Percentiles rank a stretch among this genome's conserved stretches.
Conservation (phyloP, 1,140 invertebrate species). For the Oedothorax gibbosus region DNA sequence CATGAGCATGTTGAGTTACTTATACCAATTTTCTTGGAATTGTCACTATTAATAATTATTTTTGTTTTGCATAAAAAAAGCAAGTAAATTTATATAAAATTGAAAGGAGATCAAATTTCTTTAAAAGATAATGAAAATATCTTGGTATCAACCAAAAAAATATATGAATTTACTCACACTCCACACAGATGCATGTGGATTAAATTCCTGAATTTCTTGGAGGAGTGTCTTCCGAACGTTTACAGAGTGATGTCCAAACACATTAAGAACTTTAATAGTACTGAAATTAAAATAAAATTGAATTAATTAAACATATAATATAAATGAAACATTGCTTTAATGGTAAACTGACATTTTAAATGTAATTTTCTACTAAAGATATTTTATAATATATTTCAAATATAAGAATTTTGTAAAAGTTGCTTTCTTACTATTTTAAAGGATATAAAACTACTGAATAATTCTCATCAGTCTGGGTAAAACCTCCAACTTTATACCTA, state of each 20-base stretch:
- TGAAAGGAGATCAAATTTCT: too few relatives aligned
- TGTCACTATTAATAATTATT: too few relatives aligned
- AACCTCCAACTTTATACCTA: constrained; percentile 1
- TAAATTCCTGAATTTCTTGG: background rate
- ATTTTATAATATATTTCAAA: background rate
- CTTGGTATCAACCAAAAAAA: too few relatives aligned
- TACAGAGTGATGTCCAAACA: constrained; percentile 21
- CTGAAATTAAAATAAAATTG: constrained; percentile 8
- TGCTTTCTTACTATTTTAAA: background rate
- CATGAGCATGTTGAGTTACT: too few relatives aligned
- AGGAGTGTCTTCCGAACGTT: background rate
- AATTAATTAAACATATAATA: background rate
- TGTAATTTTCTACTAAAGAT: too few relatives aligned
- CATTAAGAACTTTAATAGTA: background rate
- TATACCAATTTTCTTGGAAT: too few relatives aligned
- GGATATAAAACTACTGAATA: constrained; percentile 3
- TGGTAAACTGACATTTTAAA: too few relatives aligned
- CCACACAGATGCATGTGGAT: background rate
- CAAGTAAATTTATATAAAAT: too few relatives aligned
- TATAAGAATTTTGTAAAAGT: too few relatives aligned
- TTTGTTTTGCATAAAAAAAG: too few relatives aligned
- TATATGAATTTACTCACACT: too few relatives aligned
- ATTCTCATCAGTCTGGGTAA: background rate
- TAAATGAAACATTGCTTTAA: background rate
- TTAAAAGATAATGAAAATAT: too few relatives aligned